Percentiles rank a stretch among this genome's conserved stretches.
Conservation (phyloP, 2,797 vertebrate genomes). For the Tangara arthus region DNA sequence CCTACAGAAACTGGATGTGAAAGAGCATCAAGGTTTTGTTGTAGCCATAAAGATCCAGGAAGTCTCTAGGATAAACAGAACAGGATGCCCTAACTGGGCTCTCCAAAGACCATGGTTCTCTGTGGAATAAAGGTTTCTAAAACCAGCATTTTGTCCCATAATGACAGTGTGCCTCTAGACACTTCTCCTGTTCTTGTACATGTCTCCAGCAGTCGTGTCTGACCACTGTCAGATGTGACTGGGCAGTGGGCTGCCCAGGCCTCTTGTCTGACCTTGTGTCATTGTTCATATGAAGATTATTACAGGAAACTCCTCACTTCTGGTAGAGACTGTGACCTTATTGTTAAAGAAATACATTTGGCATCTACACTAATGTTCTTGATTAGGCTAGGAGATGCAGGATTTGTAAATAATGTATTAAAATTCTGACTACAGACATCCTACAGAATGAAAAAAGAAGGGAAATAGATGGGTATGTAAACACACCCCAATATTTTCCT, state of each 20-base stretch:
- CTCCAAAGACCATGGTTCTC: background rate
- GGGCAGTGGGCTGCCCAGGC: background rate
- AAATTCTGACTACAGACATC: background rate
- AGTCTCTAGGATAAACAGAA: background rate
- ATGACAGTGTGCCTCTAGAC: background rate
- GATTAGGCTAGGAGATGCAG: background rate
- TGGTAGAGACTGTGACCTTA: background rate
- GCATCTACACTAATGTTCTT: background rate
- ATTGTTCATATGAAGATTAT: background rate
- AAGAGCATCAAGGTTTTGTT: background rate
- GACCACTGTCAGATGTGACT: background rate
- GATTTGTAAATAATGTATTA: background rate
- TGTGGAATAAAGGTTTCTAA: background rate
- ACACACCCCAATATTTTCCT: background rate
- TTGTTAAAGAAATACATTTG: background rate
- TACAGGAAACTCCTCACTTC: background rate
- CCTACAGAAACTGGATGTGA: background rate
- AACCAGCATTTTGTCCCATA: background rate
- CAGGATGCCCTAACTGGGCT: background rate
- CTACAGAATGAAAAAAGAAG: background rate
- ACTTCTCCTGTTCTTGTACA: fast-evolving
- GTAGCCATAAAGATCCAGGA: background rate
- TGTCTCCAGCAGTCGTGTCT: background rate
- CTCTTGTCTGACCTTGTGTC: background rate
- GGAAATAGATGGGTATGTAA: background rate